Conservation (phyloP, 2,113 vertebrate species). For the Dipodomys spectabilis region DNA sequence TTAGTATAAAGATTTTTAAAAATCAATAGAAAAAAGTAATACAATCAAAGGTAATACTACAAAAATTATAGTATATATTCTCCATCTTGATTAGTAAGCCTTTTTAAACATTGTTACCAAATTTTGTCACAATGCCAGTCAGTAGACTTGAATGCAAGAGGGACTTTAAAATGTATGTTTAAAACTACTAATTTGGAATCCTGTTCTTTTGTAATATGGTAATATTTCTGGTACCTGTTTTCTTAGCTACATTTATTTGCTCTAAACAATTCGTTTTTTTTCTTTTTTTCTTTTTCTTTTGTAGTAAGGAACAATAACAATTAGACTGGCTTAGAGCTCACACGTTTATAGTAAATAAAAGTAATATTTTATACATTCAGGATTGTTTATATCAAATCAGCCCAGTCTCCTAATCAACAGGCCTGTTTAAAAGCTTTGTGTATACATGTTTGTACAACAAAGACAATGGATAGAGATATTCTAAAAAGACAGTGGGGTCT, state of each 20-base stretch:
- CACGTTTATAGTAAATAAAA: constrained; percentile 44
- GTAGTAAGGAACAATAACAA: not conserved
- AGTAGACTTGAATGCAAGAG: not conserved
- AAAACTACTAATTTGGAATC: not conserved
- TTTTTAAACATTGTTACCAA: constrained; percentile 27
- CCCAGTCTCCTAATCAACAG: not conserved
- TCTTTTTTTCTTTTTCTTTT: not conserved
- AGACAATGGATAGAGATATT: constrained; percentile 10
- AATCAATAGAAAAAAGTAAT: not conserved
- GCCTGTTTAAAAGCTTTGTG: constrained; percentile 32
- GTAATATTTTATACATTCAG: not conserved
- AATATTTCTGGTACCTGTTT: not conserved
- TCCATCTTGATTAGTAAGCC: not conserved
- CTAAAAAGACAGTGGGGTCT: not conserved
- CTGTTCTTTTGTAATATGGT: not conserved
- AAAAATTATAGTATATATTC: not conserved
- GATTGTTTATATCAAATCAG: constrained; percentile 22
- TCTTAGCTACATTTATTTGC: constrained; percentile 28
- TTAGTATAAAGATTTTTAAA: constrained; percentile 7
- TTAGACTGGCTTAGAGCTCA: constrained; percentile 5
- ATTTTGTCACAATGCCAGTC: not conserved
- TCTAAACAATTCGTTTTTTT: not conserved
- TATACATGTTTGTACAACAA: constrained; percentile 43
- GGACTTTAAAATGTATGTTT: constrained; percentile 14
- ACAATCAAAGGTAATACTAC: not conserved